Conservation (phyloP, 2,113 vertebrate species). For the Tapirus terrestris region DNA sequence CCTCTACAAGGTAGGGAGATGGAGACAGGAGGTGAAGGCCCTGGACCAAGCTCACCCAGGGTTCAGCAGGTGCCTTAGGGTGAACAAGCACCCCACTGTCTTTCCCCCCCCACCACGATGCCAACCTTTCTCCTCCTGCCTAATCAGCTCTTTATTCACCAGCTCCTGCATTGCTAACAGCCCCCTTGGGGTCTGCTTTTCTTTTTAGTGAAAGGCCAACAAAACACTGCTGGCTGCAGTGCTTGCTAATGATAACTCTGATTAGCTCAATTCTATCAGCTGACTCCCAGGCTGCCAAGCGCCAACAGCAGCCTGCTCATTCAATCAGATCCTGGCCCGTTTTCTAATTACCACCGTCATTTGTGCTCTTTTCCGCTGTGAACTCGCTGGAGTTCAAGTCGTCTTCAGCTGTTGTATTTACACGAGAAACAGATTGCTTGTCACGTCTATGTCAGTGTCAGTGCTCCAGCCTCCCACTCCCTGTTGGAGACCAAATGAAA, state of each 20-base stretch:
- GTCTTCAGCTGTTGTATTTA: conserved; percentile 49
- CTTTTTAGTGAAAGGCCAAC: conserved; percentile 44
- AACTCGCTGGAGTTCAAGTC: conserved; percentile 59
- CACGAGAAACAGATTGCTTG: conserved; percentile 59
- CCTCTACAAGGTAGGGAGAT: not conserved
- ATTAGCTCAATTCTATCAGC: conserved; percentile 67
- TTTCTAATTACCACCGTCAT: conserved; percentile 79
- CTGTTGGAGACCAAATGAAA: conserved; percentile 27
- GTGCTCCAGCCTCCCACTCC: not conserved
- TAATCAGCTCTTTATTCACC: not conserved
- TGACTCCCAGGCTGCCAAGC: conserved; percentile 63
- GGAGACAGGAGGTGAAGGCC: not conserved
- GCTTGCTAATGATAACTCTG: conserved; percentile 66
- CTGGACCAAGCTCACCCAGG: not conserved
- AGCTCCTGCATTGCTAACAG: not conserved
- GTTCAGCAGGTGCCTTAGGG: not conserved
- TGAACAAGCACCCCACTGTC: not conserved
- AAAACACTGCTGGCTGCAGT: conserved; percentile 38
- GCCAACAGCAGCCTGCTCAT: conserved; percentile 53
- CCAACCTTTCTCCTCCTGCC: not conserved
- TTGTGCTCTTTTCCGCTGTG: conserved; percentile 60
- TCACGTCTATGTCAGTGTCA: conserved; percentile 52
- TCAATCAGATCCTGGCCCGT: conserved; percentile 67
- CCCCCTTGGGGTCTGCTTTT: conserved; percentile 30
- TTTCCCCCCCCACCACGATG: not conserved